These are phyloP conservation scores for Mandrillus leucophaeus DNA, from an alignment of 2,113 vertebrate genomes.

Conservation along the genomic window DNA sequence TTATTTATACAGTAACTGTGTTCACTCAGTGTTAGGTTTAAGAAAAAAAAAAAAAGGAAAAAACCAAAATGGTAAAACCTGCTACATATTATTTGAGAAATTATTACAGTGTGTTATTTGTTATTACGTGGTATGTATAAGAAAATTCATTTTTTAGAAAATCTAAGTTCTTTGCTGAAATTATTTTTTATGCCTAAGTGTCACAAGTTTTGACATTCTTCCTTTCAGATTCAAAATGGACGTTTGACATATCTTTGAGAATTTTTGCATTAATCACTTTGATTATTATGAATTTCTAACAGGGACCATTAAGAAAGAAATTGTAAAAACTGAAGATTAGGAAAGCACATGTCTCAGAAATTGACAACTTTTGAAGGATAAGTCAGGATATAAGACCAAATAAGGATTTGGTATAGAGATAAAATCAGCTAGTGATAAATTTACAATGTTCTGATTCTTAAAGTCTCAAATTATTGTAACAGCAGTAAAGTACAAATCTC, in stretches of 20 bases:
- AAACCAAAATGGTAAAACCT: background rate
- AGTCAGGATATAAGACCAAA: background rate
- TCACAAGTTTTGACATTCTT: slow-evolving; percentile 5
- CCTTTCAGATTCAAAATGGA: slow-evolving; percentile 41
- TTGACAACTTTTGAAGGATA: slow-evolving; percentile 37
- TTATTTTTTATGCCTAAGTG: slow-evolving; percentile 20
- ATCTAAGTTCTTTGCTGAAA: slow-evolving; percentile 24
- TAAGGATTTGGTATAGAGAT: background rate
- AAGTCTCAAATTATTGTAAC: slow-evolving; percentile 63
- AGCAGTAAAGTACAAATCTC: slow-evolving; percentile 71
- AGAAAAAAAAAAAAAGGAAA: background rate
- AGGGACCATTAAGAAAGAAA: background rate
- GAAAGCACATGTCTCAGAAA: background rate
- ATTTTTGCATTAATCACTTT: background rate
- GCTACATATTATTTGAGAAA: slow-evolving; percentile 11
- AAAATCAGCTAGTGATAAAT: background rate
- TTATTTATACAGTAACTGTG: background rate
- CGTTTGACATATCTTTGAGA: background rate
- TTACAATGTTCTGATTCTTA: slow-evolving; percentile 39
- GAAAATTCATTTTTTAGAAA: slow-evolving; percentile 6
- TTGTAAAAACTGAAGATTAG: background rate
- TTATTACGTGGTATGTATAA: background rate
- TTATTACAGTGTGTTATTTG: background rate
- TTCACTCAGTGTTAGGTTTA: background rate
- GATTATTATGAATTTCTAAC: background rate